Evolutionary conservation across 2,797 vertebrate species (phyloP).

Genomic region (Miichthys miiuy): DNA sequence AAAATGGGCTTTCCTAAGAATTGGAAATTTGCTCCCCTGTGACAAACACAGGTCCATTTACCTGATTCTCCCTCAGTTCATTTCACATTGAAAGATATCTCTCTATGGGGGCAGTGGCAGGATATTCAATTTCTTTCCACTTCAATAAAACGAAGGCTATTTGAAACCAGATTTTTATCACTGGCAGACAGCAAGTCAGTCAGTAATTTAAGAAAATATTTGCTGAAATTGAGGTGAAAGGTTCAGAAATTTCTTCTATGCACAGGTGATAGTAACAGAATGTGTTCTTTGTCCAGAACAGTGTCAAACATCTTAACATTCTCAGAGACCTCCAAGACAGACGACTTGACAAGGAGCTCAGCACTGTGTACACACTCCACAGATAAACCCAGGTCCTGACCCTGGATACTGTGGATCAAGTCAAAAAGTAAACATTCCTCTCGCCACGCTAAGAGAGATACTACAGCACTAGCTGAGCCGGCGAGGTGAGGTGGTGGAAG

Average conservation of each 20-base stretch:
- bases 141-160: conserved; percentile 22
- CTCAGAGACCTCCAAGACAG: conserved; percentile 33
- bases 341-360: conserved; percentile 43
- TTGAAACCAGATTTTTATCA: conserved; percentile 24
- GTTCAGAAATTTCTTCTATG: not conserved
- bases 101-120: not conserved
- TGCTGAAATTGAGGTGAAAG: not conserved
- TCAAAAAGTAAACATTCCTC: conserved; percentile 64
- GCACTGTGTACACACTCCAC: conserved; percentile 63
- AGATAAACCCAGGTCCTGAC: conserved; percentile 62
- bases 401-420: conserved; percentile 59
- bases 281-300: conserved; percentile 7
- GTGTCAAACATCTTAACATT: conserved; percentile 36
- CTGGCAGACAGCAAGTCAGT: not conserved
- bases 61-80: conserved; percentile 27
- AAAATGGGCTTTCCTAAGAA: conserved; percentile 8
- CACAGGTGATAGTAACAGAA: conserved; percentile 16
- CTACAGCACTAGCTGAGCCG: not conserved
- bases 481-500: not conserved
- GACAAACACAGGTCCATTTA: conserved; percentile 45
- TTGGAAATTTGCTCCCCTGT: conserved; percentile 20
- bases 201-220: conserved; percentile 30
- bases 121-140: conserved; percentile 10
- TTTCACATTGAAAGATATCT: conserved; percentile 30
- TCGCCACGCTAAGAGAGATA: conserved; percentile 16